Evolutionary conservation across 2,888 invertebrate genomes (phyloP).

Genomic region (Acanthosepion lycidas): DNA sequence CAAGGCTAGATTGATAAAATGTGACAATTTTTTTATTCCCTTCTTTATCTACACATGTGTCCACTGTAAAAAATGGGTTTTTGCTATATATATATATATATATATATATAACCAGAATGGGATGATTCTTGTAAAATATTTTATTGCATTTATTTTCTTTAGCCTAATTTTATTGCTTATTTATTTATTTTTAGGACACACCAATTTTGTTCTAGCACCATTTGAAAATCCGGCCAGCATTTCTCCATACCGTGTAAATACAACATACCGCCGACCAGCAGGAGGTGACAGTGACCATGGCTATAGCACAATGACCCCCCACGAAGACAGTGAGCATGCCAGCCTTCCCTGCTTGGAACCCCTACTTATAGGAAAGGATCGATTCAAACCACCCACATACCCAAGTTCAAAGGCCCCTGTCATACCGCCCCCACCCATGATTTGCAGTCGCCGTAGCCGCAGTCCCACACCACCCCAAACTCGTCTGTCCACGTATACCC

Average conservation of each 20-base stretch:
- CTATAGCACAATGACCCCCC: constrained; percentile 80
- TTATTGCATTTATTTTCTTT: neutral
- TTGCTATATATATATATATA: too few relatives aligned
- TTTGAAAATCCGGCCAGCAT: constrained; percentile 81
- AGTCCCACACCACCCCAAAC: constrained; percentile 72
- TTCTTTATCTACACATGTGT: too few relatives aligned
- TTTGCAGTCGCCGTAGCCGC: constrained; percentile 66
- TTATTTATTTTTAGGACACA: constrained; percentile 66
- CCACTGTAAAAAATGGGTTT: too few relatives aligned
- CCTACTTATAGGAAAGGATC: constrained; percentile 70
- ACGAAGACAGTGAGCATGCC: constrained; percentile 74
- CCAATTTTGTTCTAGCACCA: constrained; percentile 72
- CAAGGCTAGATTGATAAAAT: too few relatives aligned
- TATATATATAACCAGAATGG: too few relatives aligned
- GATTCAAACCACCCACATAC: constrained; percentile 67
- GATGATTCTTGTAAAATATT: neutral
- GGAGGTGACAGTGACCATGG: constrained; percentile 92
- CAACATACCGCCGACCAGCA: constrained; percentile 83
- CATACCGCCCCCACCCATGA: constrained; percentile 70
- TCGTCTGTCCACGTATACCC: constrained; percentile 59
- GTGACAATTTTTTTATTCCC: too few relatives aligned
- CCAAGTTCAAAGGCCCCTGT: constrained; percentile 60
- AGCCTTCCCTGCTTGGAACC: constrained; percentile 73
- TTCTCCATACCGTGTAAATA: constrained; percentile 90
- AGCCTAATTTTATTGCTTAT: neutral